A percentile compares a stretch with the other conserved stretches of the same genome.
Evolutionary conservation across 1,140 invertebrate genomes (phyloP).

Genomic region (Lithobius niger): DNA sequence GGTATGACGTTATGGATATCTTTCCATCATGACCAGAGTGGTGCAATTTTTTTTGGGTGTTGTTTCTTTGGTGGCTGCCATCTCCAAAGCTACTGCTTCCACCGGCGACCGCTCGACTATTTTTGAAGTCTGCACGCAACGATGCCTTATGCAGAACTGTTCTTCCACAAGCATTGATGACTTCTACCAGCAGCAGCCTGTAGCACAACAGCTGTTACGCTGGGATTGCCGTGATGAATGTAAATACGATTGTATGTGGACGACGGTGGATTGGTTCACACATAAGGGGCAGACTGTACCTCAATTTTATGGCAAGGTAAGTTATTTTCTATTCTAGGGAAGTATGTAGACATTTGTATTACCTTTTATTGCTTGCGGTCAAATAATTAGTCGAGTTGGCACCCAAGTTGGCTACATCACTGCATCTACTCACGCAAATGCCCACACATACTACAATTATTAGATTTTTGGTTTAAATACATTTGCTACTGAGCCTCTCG

Average conservation of each 20-base stretch:
- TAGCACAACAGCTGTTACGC: constrained; percentile 40
- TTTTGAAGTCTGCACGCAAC: constrained; percentile 17
- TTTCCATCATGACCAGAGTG: too few relatives aligned
- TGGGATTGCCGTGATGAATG: constrained; percentile 77
- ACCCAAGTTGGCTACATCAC: too few relatives aligned
- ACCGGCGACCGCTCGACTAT: constrained; percentile 17
- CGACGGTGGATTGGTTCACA: constrained; percentile 63
- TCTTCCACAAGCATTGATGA: constrained; percentile 13
- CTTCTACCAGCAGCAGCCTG: constrained; percentile 28
- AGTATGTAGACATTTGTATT: too few relatives aligned
- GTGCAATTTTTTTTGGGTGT: too few relatives aligned
- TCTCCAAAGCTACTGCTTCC: too few relatives aligned
- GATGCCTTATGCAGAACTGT: constrained; percentile 20
- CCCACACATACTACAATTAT: too few relatives aligned
- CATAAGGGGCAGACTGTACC: constrained; percentile 53
- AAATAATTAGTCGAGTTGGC: constrained; percentile 25
- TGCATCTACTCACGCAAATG: too few relatives aligned
- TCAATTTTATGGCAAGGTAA: constrained; percentile 96
- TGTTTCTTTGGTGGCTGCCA: too few relatives aligned
- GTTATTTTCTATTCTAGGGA: too few relatives aligned
- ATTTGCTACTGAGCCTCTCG: too few relatives aligned
- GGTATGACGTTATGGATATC: too few relatives aligned
- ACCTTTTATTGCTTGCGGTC: neutral
- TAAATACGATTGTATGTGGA: constrained; percentile 85
- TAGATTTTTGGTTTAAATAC: too few relatives aligned